A percentile compares a stretch with the other conserved stretches of the same genome.
Evolutionary conservation across 1,140 invertebrate genomes (phyloP).

Genomic region (Drosophila kepulauana): DNA sequence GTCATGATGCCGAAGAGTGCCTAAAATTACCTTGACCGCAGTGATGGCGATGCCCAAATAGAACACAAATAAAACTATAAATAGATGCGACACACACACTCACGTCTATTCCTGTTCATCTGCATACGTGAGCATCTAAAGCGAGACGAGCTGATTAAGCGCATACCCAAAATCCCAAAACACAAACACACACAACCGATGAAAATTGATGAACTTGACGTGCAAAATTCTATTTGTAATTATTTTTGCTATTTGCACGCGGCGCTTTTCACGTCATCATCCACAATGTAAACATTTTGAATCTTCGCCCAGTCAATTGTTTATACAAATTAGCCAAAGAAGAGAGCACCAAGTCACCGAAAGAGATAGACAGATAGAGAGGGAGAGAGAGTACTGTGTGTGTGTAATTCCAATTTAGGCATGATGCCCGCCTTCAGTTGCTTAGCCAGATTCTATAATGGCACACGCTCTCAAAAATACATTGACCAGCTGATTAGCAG

Average conservation of each 20-base stretch:
- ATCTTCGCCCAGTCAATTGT: conserved; percentile 19
- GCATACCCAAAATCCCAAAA: conserved; percentile 17
- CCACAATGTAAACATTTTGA: conserved; percentile 26
- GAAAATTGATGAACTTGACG: conserved; percentile 74
- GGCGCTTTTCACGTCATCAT: conserved; percentile 72
- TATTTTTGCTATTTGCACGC: conserved; percentile 71
- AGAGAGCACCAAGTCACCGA: no score
- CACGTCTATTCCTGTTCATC: conserved; percentile 20
- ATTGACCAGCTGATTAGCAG: conserved; percentile 64
- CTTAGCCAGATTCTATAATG: conserved; percentile 18
- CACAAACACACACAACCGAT: not conserved
- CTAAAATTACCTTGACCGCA: conserved; percentile 77
- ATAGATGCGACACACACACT: conserved; percentile 41
- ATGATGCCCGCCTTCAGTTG: conserved; percentile 36
- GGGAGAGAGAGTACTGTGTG: not conserved
- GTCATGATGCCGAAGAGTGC: conserved; percentile 47
- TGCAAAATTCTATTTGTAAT: conserved; percentile 77
- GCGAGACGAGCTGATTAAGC: conserved; percentile 70
- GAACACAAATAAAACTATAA: conserved; percentile 58
- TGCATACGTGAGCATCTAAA: conserved; percentile 59
- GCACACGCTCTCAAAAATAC: conserved; percentile 35
- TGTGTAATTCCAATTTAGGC: conserved; percentile 72
- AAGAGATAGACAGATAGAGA: not conserved
- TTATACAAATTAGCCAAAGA: conserved; percentile 5
- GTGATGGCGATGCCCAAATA: conserved; percentile 47